Evolutionary conservation across 2,888 invertebrate genomes (phyloP).

Genomic region (Eurois occulta): DNA sequence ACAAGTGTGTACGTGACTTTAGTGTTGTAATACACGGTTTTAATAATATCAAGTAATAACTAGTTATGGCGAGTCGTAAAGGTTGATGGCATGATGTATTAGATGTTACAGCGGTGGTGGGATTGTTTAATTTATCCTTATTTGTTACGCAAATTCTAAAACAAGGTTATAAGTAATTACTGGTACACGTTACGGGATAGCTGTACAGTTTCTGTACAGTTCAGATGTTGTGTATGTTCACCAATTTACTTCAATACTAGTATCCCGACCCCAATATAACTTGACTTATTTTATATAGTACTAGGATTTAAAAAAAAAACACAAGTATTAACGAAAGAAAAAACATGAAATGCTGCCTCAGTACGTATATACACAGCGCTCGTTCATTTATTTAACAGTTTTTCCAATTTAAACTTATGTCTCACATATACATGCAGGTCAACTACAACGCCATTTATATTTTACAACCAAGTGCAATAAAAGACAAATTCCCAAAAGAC

Average conservation of each 20-base stretch:
- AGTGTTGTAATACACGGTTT: slow-evolving; percentile 52
- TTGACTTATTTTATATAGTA: neutral
- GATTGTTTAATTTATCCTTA: neutral
- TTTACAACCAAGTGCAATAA: slow-evolving; percentile 27
- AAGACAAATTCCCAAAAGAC: slow-evolving; percentile 28
- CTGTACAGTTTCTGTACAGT: neutral
- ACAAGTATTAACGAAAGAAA: neutral
- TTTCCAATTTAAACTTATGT: neutral
- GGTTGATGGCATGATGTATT: slow-evolving; percentile 47
- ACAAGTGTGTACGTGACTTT: slow-evolving; percentile 72
- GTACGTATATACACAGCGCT: neutral
- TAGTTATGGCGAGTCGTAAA: slow-evolving; percentile 52
- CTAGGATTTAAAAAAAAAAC: neutral
- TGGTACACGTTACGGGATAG: neutral
- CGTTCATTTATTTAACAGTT: neutral
- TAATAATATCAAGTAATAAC: slow-evolving; percentile 58
- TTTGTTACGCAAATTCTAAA: slow-evolving; percentile 4
- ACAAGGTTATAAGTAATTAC: neutral
- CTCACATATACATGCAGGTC: neutral
- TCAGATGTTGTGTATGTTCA: neutral
- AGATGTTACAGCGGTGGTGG: slow-evolving; percentile 14
- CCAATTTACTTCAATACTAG: neutral
- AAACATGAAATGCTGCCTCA: neutral
- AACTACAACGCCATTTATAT: slow-evolving; percentile 35
- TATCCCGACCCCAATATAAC: neutral